phyloP scores from a whole-genome alignment of 2,888 invertebrate species.

The Phortica magna region DNA sequence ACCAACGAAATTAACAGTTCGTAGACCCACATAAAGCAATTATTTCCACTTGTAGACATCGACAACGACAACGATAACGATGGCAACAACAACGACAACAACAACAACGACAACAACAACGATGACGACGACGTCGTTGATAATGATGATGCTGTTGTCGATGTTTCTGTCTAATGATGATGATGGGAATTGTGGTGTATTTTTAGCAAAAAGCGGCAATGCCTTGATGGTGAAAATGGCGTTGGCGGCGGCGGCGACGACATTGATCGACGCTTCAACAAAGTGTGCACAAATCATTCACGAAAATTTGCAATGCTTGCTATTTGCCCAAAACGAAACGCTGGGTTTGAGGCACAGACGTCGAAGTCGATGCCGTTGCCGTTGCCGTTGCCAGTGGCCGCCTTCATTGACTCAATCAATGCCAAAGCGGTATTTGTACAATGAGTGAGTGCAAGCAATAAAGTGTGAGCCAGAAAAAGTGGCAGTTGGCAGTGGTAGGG shows the following conservation, averaged over 20 bases:
- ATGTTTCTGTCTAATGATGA: background rate
- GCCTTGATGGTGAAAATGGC: too few species aligned
- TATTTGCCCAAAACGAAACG: too few species aligned
- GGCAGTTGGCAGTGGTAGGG: too few species aligned
- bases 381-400: background rate
- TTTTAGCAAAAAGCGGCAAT: too few species aligned
- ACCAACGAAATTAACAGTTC: conserved; percentile 63
- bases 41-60: conserved; percentile 58
- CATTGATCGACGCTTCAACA: too few species aligned
- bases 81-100: too few species aligned
- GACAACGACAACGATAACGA: too few species aligned
- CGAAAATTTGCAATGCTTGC: conserved; percentile 61
- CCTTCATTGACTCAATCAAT: background rate
- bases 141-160: background rate
- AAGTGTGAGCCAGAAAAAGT: too few species aligned
- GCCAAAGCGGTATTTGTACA: conserved; percentile 39
- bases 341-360: too few species aligned
- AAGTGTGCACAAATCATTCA: conserved; percentile 19
- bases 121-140: conserved; percentile 45
- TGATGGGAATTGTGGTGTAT: too few species aligned
- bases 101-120: conserved; percentile 26
- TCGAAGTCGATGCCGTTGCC: background rate
- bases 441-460: conserved; percentile 8
- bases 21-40: conserved; percentile 47
- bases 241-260: too few species aligned